Evolutionary conservation across 2,113 vertebrate species (phyloP), one percentile per base, ranked within the genome.

Genomic region (Bombycilla garrulus): DNA sequence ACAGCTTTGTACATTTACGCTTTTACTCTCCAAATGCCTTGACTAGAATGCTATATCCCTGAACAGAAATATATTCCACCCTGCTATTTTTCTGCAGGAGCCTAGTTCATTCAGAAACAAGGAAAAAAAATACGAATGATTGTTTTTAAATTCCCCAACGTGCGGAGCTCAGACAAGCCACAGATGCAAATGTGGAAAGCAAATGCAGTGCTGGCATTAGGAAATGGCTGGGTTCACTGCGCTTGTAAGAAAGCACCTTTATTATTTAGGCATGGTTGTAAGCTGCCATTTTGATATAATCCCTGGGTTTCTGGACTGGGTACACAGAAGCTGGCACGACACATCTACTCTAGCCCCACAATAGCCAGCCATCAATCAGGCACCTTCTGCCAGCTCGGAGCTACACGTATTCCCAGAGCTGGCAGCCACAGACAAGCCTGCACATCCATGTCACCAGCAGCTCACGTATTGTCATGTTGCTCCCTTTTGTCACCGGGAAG

Each of bases 61-160:
- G 38, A 94, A 90, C 78, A 73, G 58, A 94, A 95, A 89, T 69
- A 92, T 76, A 94, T 89, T 95, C 72, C 91, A 91, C 91, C 91
- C 94, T 92, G 88, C 85, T 96, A 93, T 94, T 94, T 94, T 94
- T 54, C 90, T 81, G 73, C 92, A 86, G 83, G 81, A 95, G 83
- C 19, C 61, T 60, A n/a, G 72, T 91, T 96, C 81, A 69, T 93
- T 95, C 89, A 87, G 86, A 92, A 93, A 76, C 77, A 66, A 78
- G 72, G 61, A 20, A 72, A 62, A 62, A 81, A 88, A 71, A 51
- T 51, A 78, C 18, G 1, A 92, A 67, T 64, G 13, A 92, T 95
- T 93, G 73, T 95, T 95, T 87, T 81, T 79, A 87, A 97, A 89
- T 91, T 95, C 84, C 83, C 73, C 23, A 7, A 81, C 1, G 11